These are phyloP conservation scores for Sebastes fasciatus DNA, from an alignment of 2,113 vertebrate genomes.

Conservation along the genomic window DNA sequence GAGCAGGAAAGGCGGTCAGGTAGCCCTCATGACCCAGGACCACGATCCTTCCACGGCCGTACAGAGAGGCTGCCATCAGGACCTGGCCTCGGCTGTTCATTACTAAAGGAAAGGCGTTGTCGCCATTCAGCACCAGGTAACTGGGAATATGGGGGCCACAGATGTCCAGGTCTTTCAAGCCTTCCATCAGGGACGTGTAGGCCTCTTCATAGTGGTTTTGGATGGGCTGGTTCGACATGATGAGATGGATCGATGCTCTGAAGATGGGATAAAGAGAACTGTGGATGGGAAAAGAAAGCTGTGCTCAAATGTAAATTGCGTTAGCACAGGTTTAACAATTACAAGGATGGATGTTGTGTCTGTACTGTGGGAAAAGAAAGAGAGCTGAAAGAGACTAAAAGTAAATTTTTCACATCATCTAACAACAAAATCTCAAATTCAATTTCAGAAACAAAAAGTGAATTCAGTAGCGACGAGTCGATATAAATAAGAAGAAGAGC, in stretches of 20 bases:
- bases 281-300: too few species aligned
- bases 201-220: slow-evolving; percentile 40
- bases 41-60: slow-evolving; percentile 87
- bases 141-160: slow-evolving; percentile 52
- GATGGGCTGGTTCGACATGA: slow-evolving; percentile 39
- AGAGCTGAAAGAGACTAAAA: too few species aligned
- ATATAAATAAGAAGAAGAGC: too few species aligned
- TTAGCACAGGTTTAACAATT: too few species aligned
- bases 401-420: too few species aligned
- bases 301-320: too few species aligned
- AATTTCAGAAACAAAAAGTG: too few species aligned
- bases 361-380: too few species aligned
- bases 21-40: slow-evolving; percentile 88
- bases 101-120: slow-evolving; percentile 80
- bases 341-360: too few species aligned
- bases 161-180: slow-evolving; percentile 77
- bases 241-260: background rate
- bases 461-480: too few species aligned
- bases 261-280: background rate
- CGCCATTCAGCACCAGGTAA: slow-evolving; percentile 79
- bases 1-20: slow-evolving; percentile 79
- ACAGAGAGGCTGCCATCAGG: slow-evolving; percentile 83
- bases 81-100: slow-evolving; percentile 81
- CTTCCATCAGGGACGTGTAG: slow-evolving; percentile 76
- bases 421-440: too few species aligned